Evolutionary conservation across 2,113 vertebrate genomes (phyloP).

Genomic region (Zeus faber): DNA sequence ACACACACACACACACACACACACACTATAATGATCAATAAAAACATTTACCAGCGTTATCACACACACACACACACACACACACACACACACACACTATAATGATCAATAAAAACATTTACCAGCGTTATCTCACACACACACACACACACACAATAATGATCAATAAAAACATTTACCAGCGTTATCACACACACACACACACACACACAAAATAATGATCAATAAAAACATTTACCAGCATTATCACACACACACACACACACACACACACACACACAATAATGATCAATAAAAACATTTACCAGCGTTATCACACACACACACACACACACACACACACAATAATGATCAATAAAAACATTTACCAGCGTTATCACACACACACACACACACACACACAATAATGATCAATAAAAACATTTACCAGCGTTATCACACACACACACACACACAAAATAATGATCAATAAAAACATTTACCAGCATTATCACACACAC

Average conservation of each 20-base stretch:
- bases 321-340: conserved; percentile 12
- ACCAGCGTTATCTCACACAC: neutral
- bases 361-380: no score
- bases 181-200: neutral
- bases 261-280: conserved; percentile 1
- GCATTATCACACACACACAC: no score
- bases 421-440: neutral
- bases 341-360: neutral
- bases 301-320: neutral
- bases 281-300: neutral
- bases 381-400: no score
- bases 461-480: neutral
- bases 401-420: neutral
- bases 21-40: no score
- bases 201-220: neutral
- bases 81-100: conserved; percentile 11
- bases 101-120: no score
- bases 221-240: no score
- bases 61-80: conserved; percentile 1
- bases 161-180: neutral
- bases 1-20: neutral
- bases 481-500: neutral
- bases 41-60: no score
- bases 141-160: no score
- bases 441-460: neutral